Percentiles rank a stretch among this genome's conserved stretches.
Conservation (phyloP, 2,113 vertebrate species). For the Odobenus rosmarus region DNA sequence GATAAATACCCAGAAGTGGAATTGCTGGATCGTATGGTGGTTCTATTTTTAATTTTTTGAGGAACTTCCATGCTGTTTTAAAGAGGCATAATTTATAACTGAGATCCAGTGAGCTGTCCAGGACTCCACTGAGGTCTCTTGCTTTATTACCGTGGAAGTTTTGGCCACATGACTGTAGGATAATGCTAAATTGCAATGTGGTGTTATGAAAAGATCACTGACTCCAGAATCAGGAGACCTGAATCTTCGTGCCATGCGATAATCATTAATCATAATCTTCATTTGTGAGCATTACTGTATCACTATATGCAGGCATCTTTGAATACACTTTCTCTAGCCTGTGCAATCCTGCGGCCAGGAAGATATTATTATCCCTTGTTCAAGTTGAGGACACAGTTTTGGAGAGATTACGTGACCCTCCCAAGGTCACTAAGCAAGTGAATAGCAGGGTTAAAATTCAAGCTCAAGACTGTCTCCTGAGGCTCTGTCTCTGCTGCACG, state of each 20-base stretch:
- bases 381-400: constrained; percentile 12
- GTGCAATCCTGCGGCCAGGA: background rate
- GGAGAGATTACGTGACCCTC: background rate
- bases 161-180: background rate
- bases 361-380: background rate
- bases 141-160: background rate
- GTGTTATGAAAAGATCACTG: constrained; percentile 5
- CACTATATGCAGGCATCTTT: background rate
- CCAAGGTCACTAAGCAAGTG: background rate
- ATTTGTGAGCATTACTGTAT: constrained; percentile 10
- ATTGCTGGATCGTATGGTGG: background rate
- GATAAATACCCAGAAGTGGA: background rate
- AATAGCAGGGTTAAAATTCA: constrained; percentile 1
- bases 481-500: background rate
- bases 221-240: background rate
- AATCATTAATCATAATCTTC: constrained; percentile 34
- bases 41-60: background rate
- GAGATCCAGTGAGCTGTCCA: background rate
- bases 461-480: background rate
- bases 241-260: background rate
- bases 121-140: background rate
- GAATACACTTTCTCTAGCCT: background rate
- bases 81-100: background rate
- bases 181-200: background rate
- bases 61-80: background rate